phyloP scores from a whole-genome alignment of 1,140 invertebrate species.

The Plodia interpunctella region DNA sequence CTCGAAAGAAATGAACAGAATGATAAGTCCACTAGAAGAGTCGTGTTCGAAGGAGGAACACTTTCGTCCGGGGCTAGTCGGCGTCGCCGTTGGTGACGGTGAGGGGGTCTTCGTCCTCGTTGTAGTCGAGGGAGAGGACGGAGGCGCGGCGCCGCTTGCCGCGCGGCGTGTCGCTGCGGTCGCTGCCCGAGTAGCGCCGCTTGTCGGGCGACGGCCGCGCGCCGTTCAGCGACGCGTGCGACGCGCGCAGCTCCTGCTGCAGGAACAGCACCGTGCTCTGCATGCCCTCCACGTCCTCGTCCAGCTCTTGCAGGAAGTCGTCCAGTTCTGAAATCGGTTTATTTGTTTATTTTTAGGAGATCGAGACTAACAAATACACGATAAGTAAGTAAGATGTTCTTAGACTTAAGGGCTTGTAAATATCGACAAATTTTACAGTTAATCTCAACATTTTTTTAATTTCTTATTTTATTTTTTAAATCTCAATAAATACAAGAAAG shows the following conservation, averaged over 20 bases:
- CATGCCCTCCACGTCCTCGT: slow-evolving; percentile 99
- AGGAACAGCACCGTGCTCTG: slow-evolving; percentile 97
- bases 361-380: too few relatives aligned
- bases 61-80: slow-evolving; percentile 51
- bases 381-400: background rate
- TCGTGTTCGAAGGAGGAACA: slow-evolving; percentile 38
- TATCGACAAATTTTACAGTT: background rate
- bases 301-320: slow-evolving; percentile 95
- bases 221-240: slow-evolving; percentile 65
- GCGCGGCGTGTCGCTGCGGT: slow-evolving; percentile 54
- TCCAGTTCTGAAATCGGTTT: slow-evolving; percentile 92
- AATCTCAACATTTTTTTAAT: too few relatives aligned
- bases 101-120: slow-evolving; percentile 80
- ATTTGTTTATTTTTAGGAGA: too few relatives aligned
- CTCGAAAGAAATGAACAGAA: slow-evolving; percentile 36
- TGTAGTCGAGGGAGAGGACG: slow-evolving; percentile 84
- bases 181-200: slow-evolving; percentile 74
- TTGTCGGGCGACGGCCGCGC: slow-evolving; percentile 51
- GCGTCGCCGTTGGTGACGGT: slow-evolving; percentile 70
- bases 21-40: slow-evolving; percentile 41
- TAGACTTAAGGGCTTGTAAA: background rate
- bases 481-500: too few relatives aligned
- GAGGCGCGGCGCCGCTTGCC: slow-evolving; percentile 82
- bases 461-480: too few relatives aligned
- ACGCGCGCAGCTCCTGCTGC: slow-evolving; percentile 92